Conservation (phyloP, 2,888 invertebrate genomes). For the Diplazon laetatorius region DNA sequence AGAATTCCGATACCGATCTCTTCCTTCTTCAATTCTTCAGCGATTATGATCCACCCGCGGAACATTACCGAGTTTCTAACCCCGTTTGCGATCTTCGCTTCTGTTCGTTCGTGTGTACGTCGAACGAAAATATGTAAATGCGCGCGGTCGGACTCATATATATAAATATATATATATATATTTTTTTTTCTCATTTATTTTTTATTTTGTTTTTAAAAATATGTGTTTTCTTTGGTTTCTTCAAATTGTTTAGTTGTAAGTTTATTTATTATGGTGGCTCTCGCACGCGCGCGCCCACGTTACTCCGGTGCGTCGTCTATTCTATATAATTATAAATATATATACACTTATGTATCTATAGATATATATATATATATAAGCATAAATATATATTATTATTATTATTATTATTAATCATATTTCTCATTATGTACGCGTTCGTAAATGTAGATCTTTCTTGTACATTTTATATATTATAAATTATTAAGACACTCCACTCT, state of each 20-base stretch:
- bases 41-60: slow-evolving; percentile 58
- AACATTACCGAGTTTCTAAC: slow-evolving; percentile 46
- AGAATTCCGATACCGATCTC: slow-evolving; percentile 63
- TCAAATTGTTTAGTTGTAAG: too few relatives aligned
- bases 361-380: slow-evolving; percentile 28
- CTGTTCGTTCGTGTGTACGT: slow-evolving; percentile 20
- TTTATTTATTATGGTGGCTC: slow-evolving; percentile 59
- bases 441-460: slow-evolving; percentile 81
- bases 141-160: slow-evolving; percentile 30
- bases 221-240: too few relatives aligned
- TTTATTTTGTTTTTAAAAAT: slow-evolving; percentile 25
- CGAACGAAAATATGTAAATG: slow-evolving; percentile 36
- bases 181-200: slow-evolving; percentile 10
- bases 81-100: slow-evolving; percentile 31
- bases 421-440: slow-evolving; percentile 72
- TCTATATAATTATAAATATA: slow-evolving; percentile 34
- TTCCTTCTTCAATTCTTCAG: slow-evolving; percentile 55
- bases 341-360: slow-evolving; percentile 28
- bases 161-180: too few relatives aligned
- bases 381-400: slow-evolving; percentile 17
- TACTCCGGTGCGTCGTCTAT: slow-evolving; percentile 40
- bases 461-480: slow-evolving; percentile 78
- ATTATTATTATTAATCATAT: slow-evolving; percentile 38
- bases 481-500: slow-evolving; percentile 45
- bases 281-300: slow-evolving; percentile 40